phyloP scores from a whole-genome alignment of 2,797 vertebrate genomes.

The Borostomias antarcticus region DNA sequence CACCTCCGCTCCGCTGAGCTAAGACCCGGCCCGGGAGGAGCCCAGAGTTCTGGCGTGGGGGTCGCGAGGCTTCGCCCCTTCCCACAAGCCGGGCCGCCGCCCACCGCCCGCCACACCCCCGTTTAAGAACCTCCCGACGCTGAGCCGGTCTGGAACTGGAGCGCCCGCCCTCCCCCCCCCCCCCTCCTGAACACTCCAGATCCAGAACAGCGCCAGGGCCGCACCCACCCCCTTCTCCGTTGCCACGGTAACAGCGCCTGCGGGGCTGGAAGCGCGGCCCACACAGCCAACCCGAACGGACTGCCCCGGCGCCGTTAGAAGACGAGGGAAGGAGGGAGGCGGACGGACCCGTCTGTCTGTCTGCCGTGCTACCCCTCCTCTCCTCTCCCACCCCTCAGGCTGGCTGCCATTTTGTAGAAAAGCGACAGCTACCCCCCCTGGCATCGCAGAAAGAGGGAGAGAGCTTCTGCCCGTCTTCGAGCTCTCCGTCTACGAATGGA shows the following conservation, averaged over 20 bases:
- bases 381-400: slow-evolving; percentile 28
- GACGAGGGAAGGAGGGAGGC: slow-evolving; percentile 22
- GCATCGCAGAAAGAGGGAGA: slow-evolving; percentile 14
- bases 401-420: slow-evolving; percentile 46
- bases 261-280: slow-evolving; percentile 60
- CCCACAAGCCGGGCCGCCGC: slow-evolving; percentile 1
- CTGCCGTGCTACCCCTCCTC: too few relatives aligned
- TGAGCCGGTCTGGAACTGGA: not conserved
- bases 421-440: slow-evolving; percentile 13
- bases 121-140: too few relatives aligned
- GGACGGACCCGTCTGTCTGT: slow-evolving; percentile 28
- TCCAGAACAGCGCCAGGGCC: slow-evolving; percentile 28
- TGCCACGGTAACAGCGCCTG: slow-evolving; percentile 50
- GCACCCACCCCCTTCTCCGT: slow-evolving; percentile 23
- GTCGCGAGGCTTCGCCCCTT: slow-evolving; percentile 44
- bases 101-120: slow-evolving; percentile 33
- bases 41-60: slow-evolving; percentile 22
- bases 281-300: slow-evolving; percentile 51
- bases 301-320: slow-evolving; percentile 42
- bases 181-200: too few relatives aligned
- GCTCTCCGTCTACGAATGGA: not conserved
- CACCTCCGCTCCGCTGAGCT: slow-evolving; percentile 66
- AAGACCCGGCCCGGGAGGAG: slow-evolving; percentile 28
- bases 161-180: too few relatives aligned
- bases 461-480: not conserved